Percentiles rank a stretch among this genome's conserved stretches.
These are phyloP conservation scores for Mustela lutreola DNA, from an alignment of 2,113 vertebrate genomes.

Conservation along the genomic window DNA sequence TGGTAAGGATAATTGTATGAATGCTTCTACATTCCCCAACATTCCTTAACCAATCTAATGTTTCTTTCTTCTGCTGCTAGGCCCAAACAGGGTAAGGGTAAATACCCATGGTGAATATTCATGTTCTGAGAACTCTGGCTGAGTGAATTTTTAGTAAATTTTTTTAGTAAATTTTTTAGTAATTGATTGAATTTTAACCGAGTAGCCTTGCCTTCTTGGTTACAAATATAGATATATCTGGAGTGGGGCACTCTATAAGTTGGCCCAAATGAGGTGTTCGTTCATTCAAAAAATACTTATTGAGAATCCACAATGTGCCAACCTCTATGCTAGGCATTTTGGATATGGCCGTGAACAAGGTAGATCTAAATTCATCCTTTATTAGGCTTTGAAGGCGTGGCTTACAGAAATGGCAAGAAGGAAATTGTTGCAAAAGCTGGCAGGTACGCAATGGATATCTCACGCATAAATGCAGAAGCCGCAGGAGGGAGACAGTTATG, in stretches of 20 bases:
- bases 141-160: not conserved
- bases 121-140: not conserved
- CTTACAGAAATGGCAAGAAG: not conserved
- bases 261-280: conserved; percentile 1
- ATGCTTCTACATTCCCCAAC: not conserved
- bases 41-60: not conserved
- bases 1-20: not conserved
- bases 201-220: not conserved
- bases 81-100: not conserved
- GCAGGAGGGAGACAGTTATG: not conserved
- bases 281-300: not conserved
- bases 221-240: not conserved
- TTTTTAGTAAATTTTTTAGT: not conserved
- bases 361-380: not conserved
- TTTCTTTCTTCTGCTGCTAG: not conserved
- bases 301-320: not conserved
- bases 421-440: not conserved
- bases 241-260: not conserved
- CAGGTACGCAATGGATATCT: not conserved
- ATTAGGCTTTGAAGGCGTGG: not conserved
- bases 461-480: not conserved
- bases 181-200: not conserved
- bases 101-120: not conserved
- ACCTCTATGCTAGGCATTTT: not conserved
- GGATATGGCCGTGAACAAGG: not conserved